Base-by-base conservation (phyloP, 1,140 invertebrate species). In the Cydia fagiglandana region DNA sequence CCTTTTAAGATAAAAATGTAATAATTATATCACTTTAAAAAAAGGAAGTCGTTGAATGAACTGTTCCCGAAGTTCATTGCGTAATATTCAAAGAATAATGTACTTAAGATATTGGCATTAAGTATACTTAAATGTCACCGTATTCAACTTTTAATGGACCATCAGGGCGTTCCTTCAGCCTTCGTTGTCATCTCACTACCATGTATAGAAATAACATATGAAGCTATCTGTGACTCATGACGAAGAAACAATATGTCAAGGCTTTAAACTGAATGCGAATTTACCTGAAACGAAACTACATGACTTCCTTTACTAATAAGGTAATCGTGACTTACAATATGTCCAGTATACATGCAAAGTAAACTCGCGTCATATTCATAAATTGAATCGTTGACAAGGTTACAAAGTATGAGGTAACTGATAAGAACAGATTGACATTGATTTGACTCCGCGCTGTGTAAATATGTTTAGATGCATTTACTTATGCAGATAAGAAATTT, bases 381-480 rank as follows among this genome's bases (percentile, higher is more conserved):
- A 70, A 70, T 70, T 45, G n/a, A 38, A 70, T 13, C 38, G 15
- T 64, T 73, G 75, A 76, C 78, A 75, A 78, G 77, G 77, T 76
- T 56, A 76, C 64, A 56, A 64, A 50, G 73, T 76, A 75, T 73
- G 64, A 64, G 41, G 64, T 70, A 70, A 70, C 66, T 64, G 77
- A 78, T 78, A 78, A 78, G 64, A 30, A 56, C 45, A 30, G 50
- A 28, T 56, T 79, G 79, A 84, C 78, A 75, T 83, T 86, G 80
- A 83, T 81, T 81, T 83, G 80, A 86, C 82, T 80, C 41, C 7
- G 64, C 30, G 30, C 34, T 20, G 34, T 41, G 34, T 70, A 70
- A 70, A 70, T 41, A 38, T 70, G 66, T 38, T 38, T 17, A 38
- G 66, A 70, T 41, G 24, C 34, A 41, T 70, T 70, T 70, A 38